A percentile compares a stretch with the other conserved stretches of the same genome.
Conservation (phyloP, 2,888 invertebrate species). For the Phragmatobia fuliginosa region DNA sequence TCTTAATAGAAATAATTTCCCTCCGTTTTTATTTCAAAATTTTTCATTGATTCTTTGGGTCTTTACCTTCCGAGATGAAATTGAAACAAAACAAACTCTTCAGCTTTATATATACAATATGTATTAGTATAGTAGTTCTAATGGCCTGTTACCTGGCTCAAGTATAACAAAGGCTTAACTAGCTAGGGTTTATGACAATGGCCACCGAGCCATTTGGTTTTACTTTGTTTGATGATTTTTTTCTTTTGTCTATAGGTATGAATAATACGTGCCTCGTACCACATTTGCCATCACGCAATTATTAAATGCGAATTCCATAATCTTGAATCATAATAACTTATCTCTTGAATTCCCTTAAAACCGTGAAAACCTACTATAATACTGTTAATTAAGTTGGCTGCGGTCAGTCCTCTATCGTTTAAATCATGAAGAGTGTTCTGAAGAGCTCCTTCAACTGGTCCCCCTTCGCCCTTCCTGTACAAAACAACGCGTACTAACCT, state of each 20-base stretch:
- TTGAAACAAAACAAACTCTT: no score
- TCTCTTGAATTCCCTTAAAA: not conserved
- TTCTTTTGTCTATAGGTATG: not conserved
- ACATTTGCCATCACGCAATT: not conserved
- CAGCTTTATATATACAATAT: no score
- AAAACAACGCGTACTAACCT: no score
- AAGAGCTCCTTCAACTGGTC: no score
- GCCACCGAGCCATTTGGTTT: not conserved
- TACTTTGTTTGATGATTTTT: conserved; percentile 1
- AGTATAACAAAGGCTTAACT: conserved; percentile 2
- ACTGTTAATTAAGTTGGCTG: not conserved
- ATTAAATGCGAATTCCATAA: not conserved
- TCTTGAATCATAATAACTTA: not conserved
- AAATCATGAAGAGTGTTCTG: no score
- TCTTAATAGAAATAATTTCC: no score
- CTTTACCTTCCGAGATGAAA: no score
- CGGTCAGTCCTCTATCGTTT: no score
- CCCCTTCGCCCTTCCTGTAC: no score
- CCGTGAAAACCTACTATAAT: not conserved
- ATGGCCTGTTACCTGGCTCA: not conserved
- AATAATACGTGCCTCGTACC: not conserved
- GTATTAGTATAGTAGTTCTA: no score
- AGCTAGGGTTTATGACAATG: not conserved
- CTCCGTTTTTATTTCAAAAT: no score
- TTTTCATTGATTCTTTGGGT: no score